phyloP scores from a whole-genome alignment of 2,113 vertebrate species.

The Tachycineta bicolor region DNA sequence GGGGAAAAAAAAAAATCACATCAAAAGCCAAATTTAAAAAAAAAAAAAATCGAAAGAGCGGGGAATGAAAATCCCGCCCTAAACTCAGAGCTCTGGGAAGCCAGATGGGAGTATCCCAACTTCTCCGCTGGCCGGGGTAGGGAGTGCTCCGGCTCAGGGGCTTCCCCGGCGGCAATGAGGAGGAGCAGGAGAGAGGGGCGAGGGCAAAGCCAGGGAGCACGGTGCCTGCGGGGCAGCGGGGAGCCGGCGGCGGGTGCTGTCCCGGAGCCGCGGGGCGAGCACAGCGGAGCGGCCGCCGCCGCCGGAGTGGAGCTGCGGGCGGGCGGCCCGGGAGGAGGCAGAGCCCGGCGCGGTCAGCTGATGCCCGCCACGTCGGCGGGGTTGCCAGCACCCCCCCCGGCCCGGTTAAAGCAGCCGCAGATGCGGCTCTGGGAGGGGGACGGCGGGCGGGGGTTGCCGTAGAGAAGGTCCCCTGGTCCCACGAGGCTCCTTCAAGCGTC shows the following conservation, averaged over 20 bases:
- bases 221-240: neutral
- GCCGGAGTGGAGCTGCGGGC: neutral
- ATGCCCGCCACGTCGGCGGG: slow-evolving; percentile 58
- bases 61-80: slow-evolving; percentile 11
- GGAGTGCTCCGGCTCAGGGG: neutral
- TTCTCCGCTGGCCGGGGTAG: neutral
- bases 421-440: neutral
- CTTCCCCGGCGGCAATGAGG: neutral
- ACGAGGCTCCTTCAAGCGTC: neutral
- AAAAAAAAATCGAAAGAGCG: neutral
- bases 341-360: slow-evolving; percentile 73
- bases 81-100: slow-evolving; percentile 20
- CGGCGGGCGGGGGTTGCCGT: rapidly evolving
- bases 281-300: neutral
- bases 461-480: too few relatives aligned
- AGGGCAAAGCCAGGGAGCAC: neutral
- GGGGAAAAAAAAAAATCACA: neutral
- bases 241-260: neutral
- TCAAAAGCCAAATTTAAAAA: neutral
- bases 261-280: neutral
- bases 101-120: slow-evolving; percentile 15
- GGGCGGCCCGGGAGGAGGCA: slow-evolving; percentile 60
- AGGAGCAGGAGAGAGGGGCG: neutral
- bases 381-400: neutral
- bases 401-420: slow-evolving; percentile 53